Base-by-base conservation (phyloP, 2,888 invertebrate species). In the Ophion ventricosus region DNA sequence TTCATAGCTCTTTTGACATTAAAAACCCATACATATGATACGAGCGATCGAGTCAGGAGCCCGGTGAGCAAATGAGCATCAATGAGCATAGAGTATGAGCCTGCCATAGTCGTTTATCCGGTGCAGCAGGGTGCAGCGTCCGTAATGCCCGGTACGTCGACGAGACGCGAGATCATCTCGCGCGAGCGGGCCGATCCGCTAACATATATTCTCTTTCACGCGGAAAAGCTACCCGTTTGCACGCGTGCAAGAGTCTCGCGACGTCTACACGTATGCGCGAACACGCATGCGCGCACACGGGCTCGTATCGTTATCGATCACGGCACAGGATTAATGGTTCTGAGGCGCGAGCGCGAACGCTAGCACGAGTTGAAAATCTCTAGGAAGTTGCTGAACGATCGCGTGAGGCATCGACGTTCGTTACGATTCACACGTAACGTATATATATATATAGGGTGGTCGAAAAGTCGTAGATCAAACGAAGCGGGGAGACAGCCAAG, bases 361-460 rank as follows among this genome's bases (percentile, higher is more conserved):
- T 64, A 77, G 49, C 67, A 54, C 76, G 78, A 88, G 86, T 85
- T 80, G 85, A 86, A n/a, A n/a, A 89, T 89, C 87, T 87, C 87
- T 87, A 89, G 90, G 89, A 90, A 89, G 86, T 88, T 80, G 80
- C 67, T 83, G 77, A 86, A 26, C 78, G 80, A 86, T 86, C 86
- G 86, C 86, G 78, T 84, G 85, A 87, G 86, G 83, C 85, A 90
- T 90, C 88, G 88, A 89, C 84, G 84, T 87, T 88, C 84, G 87
- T 89, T 87, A 87, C 86, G 86, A 67, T 56, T 67, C 72, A 49
- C 61, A 76, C 56, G 57, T 56, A 70, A n/a, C n/a, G n/a, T 74
- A 23, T 35, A 59, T 40, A 72, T 40, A n/a, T 4, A 35, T 8
- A 35, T 35, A 35, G n/a, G n/a, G n/a, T n/a, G n/a, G n/a, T n/a